phyloP scores from a whole-genome alignment of 2,888 invertebrate species.

The Nomada lathburiana region DNA sequence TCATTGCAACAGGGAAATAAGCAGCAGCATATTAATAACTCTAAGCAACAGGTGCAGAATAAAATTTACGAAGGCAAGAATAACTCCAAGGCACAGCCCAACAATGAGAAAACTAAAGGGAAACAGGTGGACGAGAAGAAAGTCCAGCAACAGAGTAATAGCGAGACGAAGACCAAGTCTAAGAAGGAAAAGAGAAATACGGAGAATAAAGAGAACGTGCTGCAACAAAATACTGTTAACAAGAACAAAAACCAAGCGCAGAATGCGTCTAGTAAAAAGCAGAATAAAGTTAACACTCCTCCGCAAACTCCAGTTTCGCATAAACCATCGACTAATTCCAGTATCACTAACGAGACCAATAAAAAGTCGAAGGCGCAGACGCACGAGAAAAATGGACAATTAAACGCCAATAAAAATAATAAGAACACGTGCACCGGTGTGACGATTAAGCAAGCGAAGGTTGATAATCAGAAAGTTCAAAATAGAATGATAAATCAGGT shows the following conservation, averaged over 20 bases:
- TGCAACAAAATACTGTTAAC: conserved; percentile 69
- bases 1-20: conserved; percentile 69
- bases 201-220: conserved; percentile 79
- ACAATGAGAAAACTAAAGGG: conserved; percentile 75
- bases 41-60: conserved; percentile 67
- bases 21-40: conserved; percentile 67
- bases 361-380: conserved; percentile 62
- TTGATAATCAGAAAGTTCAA: conserved; percentile 73
- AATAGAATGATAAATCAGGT: conserved; percentile 58
- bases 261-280: conserved; percentile 63
- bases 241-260: conserved; percentile 71
- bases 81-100: conserved; percentile 71
- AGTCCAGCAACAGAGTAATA: conserved; percentile 65
- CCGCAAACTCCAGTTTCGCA: conserved; percentile 58
- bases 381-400: conserved; percentile 58
- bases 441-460: conserved; percentile 64
- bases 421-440: conserved; percentile 1
- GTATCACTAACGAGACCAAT: conserved; percentile 31
- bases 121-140: conserved; percentile 72
- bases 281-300: conserved; percentile 60
- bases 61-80: conserved; percentile 69
- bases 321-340: conserved; percentile 51
- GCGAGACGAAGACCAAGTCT: conserved; percentile 76
- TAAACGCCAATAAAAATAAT: conserved; percentile 28
- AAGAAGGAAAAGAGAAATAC: conserved; percentile 81